A percentile compares a stretch with the other conserved stretches of the same genome.
Evolutionary conservation across 37 sponge, comb jelly and placozoan species (phyloP).

Genomic region (Eunapius fragilis): DNA sequence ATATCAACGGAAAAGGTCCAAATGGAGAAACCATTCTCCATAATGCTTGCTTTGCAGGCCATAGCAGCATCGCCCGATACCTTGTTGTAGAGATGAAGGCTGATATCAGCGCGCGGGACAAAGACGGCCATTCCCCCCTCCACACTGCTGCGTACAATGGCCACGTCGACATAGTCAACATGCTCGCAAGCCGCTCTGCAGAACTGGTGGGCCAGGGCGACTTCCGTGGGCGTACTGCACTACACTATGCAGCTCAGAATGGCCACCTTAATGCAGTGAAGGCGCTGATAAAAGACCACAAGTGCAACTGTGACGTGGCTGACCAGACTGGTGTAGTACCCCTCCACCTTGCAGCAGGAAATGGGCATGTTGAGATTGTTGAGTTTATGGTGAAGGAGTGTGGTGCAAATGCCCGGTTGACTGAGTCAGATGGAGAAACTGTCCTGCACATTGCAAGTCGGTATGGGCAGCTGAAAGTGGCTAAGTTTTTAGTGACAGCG

Average conservation of each 20-base stretch:
- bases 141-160: slow-evolving; percentile 71
- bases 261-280: slow-evolving; percentile 54
- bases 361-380: slow-evolving; percentile 29
- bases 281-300: slow-evolving; percentile 14
- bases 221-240: slow-evolving; percentile 26
- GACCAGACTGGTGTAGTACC: slow-evolving; percentile 39
- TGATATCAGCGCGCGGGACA: slow-evolving; percentile 39
- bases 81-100: slow-evolving; percentile 36
- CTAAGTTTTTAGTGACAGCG: slow-evolving; percentile 46
- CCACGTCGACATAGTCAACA: slow-evolving; percentile 10
- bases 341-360: slow-evolving; percentile 45
- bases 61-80: slow-evolving; percentile 35
- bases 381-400: slow-evolving; percentile 12
- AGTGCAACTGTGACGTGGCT: background rate
- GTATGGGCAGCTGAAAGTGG: slow-evolving; percentile 47
- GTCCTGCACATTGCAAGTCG: slow-evolving; percentile 40
- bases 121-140: slow-evolving; percentile 53
- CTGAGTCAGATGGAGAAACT: slow-evolving; percentile 41
- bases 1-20: slow-evolving; percentile 18
- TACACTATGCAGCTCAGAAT: slow-evolving; percentile 62
- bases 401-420: background rate
- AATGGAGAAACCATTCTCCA: slow-evolving; percentile 49
- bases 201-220: background rate
- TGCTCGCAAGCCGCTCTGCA: slow-evolving; percentile 13
- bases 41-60: slow-evolving; percentile 53